Conservation (phyloP, 2,888 invertebrate genomes). For the Lasiommata megera region DNA sequence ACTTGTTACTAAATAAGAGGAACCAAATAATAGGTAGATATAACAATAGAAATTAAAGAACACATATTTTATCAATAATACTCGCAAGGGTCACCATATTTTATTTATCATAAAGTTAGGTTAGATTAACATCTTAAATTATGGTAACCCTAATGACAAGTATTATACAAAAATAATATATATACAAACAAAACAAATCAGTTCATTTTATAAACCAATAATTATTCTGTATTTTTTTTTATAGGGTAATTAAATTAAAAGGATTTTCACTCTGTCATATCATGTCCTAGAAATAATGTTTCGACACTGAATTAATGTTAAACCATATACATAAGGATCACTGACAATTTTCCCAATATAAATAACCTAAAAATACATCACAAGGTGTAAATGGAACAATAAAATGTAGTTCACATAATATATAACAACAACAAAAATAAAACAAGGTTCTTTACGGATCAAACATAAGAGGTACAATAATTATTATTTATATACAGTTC, state of each 20-base stretch:
- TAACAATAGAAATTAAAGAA: conserved; percentile 42
- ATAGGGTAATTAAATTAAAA: conserved; percentile 9
- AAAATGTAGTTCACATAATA: conserved; percentile 48
- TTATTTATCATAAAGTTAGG: neutral
- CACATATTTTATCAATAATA: conserved; percentile 37
- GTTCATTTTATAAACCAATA: conserved; percentile 49
- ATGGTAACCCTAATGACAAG: conserved; percentile 39
- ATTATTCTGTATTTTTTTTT: conserved; percentile 16
- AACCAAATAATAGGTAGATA: conserved; percentile 39
- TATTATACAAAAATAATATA: conserved; percentile 18
- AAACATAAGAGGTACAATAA: conserved; percentile 7
- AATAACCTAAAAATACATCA: conserved; percentile 36
- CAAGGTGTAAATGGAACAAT: conserved; percentile 35
- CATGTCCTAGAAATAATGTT: conserved; percentile 2
- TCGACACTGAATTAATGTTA: neutral
- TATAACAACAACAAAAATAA: conserved; percentile 61
- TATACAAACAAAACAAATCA: conserved; percentile 45
- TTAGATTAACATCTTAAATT: neutral
- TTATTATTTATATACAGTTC: conserved; percentile 15
- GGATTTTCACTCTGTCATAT: neutral
- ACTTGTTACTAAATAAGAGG: conserved; percentile 37
- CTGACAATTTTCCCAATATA: conserved; percentile 24
- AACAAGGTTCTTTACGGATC: conserved; percentile 41
- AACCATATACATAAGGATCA: conserved; percentile 5
- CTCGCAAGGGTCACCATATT: conserved; percentile 14